Conservation (phyloP, 2,113 vertebrate genomes). For the Melanotaenia duboulayi region DNA sequence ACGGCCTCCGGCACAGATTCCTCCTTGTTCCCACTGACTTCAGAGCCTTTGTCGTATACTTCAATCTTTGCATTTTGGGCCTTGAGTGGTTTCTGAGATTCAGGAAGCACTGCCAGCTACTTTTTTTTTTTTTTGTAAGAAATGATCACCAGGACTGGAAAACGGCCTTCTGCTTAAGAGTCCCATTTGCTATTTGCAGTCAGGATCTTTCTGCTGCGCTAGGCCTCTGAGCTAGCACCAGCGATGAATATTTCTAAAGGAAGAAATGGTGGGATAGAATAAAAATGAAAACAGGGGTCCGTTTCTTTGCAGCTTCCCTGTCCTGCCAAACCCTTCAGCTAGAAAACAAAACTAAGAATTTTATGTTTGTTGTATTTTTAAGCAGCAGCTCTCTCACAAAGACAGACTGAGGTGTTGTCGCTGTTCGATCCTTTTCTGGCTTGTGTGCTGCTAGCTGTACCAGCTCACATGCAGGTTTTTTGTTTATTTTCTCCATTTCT, state of each 20-base stretch:
- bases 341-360: conserved; percentile 29
- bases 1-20: background rate
- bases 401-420: conserved; percentile 11
- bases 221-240: conserved; percentile 10
- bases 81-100: background rate
- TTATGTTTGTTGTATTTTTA: background rate
- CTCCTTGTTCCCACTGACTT: background rate
- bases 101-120: background rate
- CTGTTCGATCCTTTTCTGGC: conserved; percentile 14
- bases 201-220: conserved; percentile 2
- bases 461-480: conserved; percentile 33
- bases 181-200: background rate
- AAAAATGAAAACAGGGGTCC: conserved; percentile 20
- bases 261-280: conserved; percentile 28
- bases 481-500: conserved; percentile 3
- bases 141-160: background rate
- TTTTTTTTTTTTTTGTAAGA: background rate
- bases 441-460: conserved; percentile 26
- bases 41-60: background rate
- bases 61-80: too few species aligned
- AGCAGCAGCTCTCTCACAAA: conserved; percentile 13
- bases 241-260: background rate
- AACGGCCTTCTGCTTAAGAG: background rate
- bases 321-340: conserved; percentile 32
- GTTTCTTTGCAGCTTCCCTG: conserved; percentile 4